These are phyloP conservation scores for Neopelma chrysocephalum DNA, from an alignment of 2,797 vertebrate species.

Conservation along the genomic window DNA sequence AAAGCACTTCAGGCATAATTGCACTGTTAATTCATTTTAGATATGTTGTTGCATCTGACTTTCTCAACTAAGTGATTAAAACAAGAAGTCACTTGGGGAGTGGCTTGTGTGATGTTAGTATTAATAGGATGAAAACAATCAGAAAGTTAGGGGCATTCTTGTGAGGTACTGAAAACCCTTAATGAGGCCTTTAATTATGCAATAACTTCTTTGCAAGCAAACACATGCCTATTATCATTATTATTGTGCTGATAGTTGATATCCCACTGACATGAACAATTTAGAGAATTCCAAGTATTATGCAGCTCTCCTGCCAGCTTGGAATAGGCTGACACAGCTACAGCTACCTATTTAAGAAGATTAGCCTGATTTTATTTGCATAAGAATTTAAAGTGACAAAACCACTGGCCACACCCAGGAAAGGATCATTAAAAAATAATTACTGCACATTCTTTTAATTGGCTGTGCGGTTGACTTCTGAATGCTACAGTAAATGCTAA, in stretches of 20 bases:
- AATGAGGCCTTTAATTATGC: conserved; percentile 59
- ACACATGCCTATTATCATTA: conserved; percentile 26
- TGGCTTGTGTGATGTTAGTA: conserved; percentile 38
- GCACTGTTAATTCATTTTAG: conserved; percentile 12
- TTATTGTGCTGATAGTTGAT: conserved; percentile 50
- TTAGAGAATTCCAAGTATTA: conserved; percentile 86
- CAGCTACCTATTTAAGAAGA: conserved; percentile 87
- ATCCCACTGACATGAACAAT: conserved; percentile 83
- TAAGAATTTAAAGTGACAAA: conserved; percentile 87
- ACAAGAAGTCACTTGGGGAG: neutral
- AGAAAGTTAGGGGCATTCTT: conserved; percentile 44
- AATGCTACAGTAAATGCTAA: conserved; percentile 19
- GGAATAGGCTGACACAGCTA: conserved; percentile 68
- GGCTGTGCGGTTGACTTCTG: neutral
- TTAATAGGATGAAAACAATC: conserved; percentile 52
- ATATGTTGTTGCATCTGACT: conserved; percentile 7
- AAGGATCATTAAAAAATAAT: conserved; percentile 68
- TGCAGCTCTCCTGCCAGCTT: conserved; percentile 80
- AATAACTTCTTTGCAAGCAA: conserved; percentile 59
- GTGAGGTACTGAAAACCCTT: conserved; percentile 39
- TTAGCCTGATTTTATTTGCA: conserved; percentile 88
- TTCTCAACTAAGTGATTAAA: conserved; percentile 31
- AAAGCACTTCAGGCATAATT: neutral
- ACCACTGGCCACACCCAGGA: conserved; percentile 66
- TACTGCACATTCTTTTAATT: conserved; percentile 60